phyloP scores from a whole-genome alignment of 2,113 vertebrate genomes.

The Illadopsis cleaveri region DNA sequence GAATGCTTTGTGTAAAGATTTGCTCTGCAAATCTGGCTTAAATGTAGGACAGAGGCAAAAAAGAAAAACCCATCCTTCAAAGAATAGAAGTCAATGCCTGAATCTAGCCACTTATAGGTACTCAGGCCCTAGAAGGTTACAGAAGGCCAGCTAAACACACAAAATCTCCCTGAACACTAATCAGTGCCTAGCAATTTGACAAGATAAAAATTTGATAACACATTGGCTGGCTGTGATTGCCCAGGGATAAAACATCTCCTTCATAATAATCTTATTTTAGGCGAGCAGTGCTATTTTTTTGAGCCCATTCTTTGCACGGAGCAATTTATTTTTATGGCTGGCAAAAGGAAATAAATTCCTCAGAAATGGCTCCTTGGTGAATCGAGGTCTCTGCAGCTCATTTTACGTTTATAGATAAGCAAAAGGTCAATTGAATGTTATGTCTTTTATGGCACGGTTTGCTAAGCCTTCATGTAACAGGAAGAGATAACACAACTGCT shows the following conservation, averaged over 20 bases:
- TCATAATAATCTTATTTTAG: slow-evolving; percentile 68
- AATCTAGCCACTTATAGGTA: background rate
- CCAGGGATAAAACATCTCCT: slow-evolving; percentile 63
- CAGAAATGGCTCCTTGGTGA: slow-evolving; percentile 56
- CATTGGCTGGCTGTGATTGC: background rate
- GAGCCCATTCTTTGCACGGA: slow-evolving; percentile 27
- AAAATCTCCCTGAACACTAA: background rate
- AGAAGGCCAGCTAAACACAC: background rate
- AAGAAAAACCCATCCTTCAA: background rate
- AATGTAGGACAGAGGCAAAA: background rate
- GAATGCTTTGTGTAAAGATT: background rate
- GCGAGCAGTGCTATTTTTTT: slow-evolving; percentile 8
- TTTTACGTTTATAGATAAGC: slow-evolving; percentile 79
- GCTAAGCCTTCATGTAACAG: background rate
- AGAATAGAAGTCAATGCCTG: background rate
- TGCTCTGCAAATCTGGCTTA: background rate
- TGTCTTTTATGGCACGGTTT: slow-evolving; percentile 35
- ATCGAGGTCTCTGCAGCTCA: slow-evolving; percentile 59
- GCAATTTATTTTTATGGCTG: slow-evolving; percentile 80
- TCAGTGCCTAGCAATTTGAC: background rate
- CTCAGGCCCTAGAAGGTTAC: background rate
- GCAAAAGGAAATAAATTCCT: slow-evolving; percentile 78
- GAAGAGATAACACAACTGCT: background rate
- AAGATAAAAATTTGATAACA: slow-evolving; percentile 51
- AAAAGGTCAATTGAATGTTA: slow-evolving; percentile 81